These are phyloP conservation scores for Pelecanoides urinatrix DNA, from an alignment of 2,113 vertebrate genomes.

Conservation along the genomic window DNA sequence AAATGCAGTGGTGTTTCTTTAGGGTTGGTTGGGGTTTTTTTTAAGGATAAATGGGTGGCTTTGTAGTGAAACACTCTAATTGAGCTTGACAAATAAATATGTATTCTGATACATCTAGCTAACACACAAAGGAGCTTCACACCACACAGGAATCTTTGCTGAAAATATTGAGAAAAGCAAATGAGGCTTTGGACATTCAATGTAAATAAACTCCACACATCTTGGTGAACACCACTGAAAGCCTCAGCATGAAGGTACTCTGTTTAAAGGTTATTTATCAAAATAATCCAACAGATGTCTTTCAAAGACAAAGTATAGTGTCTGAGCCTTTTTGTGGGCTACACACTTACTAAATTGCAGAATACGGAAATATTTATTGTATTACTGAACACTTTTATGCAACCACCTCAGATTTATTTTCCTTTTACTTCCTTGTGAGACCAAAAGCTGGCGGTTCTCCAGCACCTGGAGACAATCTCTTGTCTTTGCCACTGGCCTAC, in stretches of 20 bases:
- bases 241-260: not conserved
- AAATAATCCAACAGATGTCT: not conserved
- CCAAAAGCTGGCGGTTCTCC: fast-evolving
- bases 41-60: not conserved
- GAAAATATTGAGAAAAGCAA: not conserved
- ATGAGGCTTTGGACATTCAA: not conserved
- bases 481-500: not conserved
- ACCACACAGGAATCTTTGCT: not conserved
- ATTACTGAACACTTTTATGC: not conserved
- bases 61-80: not conserved
- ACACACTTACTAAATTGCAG: not conserved
- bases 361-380: not conserved
- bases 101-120: not conserved
- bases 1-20: not conserved
- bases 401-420: not conserved
- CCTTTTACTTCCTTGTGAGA: not conserved
- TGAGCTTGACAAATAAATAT: not conserved
- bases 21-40: not conserved
- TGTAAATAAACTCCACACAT: not conserved
- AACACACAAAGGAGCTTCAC: not conserved
- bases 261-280: not conserved
- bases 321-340: not conserved
- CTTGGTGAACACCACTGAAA: not conserved
- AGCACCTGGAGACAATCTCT: not conserved
- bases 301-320: not conserved